These are phyloP conservation scores for Napeogenes inachia DNA, from an alignment of 2,888 invertebrate genomes.

Conservation along the genomic window DNA sequence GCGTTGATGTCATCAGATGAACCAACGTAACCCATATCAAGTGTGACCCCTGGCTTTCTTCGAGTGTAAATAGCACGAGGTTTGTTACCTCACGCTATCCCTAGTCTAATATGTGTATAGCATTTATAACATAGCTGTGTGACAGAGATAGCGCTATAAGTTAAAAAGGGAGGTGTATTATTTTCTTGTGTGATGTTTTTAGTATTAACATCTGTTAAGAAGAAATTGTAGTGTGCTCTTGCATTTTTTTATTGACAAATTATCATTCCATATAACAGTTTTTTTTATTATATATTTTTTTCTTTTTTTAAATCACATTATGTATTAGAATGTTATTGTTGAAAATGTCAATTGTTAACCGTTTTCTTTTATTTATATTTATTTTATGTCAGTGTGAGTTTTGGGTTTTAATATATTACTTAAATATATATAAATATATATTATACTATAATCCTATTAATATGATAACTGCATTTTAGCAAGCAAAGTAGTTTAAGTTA, in stretches of 20 bases:
- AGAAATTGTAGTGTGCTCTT: not conserved
- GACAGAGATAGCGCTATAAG: slow-evolving; percentile 3
- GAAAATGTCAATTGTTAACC: slow-evolving; percentile 1
- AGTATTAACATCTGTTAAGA: not conserved
- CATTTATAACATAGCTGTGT: slow-evolving; percentile 22
- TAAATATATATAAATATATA: not conserved
- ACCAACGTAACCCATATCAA: slow-evolving; percentile 56
- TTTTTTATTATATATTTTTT: not conserved
- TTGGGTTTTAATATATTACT: not conserved
- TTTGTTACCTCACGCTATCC: slow-evolving; percentile 43
- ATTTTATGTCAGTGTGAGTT: not conserved
- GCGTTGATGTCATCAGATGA: slow-evolving; percentile 76
- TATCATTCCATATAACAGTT: not conserved
- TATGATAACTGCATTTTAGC: not conserved
- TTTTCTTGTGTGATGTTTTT: not conserved
- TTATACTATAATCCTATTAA: not conserved
- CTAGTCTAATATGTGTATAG: slow-evolving; percentile 34
- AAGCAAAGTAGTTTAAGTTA: not conserved
- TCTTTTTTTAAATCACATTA: not conserved
- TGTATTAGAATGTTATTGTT: not conserved
- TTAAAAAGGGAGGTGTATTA: not conserved
- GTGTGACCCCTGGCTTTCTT: slow-evolving; percentile 12
- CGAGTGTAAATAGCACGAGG: slow-evolving; percentile 42
- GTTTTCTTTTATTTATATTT: not conserved
- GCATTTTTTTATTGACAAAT: not conserved